Evolutionary conservation across 2,888 invertebrate genomes (phyloP).

Genomic region (Harpagoxenus sublaevis): DNA sequence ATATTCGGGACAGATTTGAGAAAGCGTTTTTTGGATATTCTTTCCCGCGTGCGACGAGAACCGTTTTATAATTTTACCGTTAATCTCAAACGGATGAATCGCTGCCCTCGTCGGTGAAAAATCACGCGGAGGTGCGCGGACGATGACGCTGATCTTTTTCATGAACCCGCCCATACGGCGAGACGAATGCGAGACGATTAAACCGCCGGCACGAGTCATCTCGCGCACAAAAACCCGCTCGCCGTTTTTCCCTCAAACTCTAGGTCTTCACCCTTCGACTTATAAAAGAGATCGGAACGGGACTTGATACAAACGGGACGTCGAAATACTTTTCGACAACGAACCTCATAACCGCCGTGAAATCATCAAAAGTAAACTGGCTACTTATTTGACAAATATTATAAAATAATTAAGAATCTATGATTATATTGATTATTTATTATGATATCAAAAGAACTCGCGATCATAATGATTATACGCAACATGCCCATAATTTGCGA

Average conservation of each 20-base stretch:
- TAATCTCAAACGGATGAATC: conserved; percentile 9
- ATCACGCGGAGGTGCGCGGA: not conserved
- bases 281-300: conserved; percentile 17
- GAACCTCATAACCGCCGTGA: not conserved
- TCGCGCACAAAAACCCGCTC: conserved; percentile 15
- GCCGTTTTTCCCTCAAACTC: conserved; percentile 19
- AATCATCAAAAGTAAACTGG: not conserved
- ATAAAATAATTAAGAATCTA: not conserved
- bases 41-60: not conserved
- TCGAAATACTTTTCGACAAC: not conserved
- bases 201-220: conserved; percentile 71
- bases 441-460: not conserved
- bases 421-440: not conserved
- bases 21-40: not conserved
- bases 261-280: conserved; percentile 20
- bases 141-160: conserved; percentile 74
- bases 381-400: not conserved
- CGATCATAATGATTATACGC: not conserved
- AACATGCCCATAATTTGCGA: not conserved
- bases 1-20: not conserved
- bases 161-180: conserved; percentile 72
- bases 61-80: conserved; percentile 16
- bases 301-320: not conserved
- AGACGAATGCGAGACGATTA: conserved; percentile 76
- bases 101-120: conserved; percentile 1